Evolutionary conservation across 2,113 vertebrate species (phyloP).

Genomic region (Megaleporinus macrocephalus): DNA sequence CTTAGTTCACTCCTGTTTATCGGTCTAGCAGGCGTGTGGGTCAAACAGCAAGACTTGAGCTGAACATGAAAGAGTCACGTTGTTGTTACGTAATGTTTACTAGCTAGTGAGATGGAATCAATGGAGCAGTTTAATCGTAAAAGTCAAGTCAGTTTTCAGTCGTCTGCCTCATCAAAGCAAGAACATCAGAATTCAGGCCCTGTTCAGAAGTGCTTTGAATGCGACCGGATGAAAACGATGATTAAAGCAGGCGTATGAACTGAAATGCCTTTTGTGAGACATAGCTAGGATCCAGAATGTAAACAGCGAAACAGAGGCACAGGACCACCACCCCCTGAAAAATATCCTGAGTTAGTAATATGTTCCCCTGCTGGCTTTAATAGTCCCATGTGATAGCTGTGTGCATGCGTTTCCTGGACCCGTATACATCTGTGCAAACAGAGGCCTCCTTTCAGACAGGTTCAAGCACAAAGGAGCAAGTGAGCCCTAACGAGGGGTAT

Average conservation of each 20-base stretch:
- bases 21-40: slow-evolving; percentile 33
- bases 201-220: neutral
- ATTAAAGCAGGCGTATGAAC: neutral
- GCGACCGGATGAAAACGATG: neutral
- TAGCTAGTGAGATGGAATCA: slow-evolving; percentile 29
- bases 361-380: slow-evolving; percentile 61
- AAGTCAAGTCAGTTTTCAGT: neutral
- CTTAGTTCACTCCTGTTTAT: slow-evolving; percentile 20
- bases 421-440: slow-evolving; percentile 59
- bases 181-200: neutral
- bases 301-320: neutral
- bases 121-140: neutral
- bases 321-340: neutral
- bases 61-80: slow-evolving; percentile 23
- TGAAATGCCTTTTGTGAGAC: neutral
- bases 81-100: slow-evolving; percentile 20
- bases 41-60: slow-evolving; percentile 31
- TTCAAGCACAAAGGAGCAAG: slow-evolving; percentile 60
- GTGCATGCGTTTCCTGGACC: slow-evolving; percentile 45
- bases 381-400: slow-evolving; percentile 53
- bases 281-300: neutral
- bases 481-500: slow-evolving; percentile 39
- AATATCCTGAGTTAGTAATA: slow-evolving; percentile 38
- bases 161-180: neutral
- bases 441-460: slow-evolving; percentile 61